Evolutionary conservation across 2,113 vertebrate species (phyloP).

Genomic region (Clarias gariepinus): DNA sequence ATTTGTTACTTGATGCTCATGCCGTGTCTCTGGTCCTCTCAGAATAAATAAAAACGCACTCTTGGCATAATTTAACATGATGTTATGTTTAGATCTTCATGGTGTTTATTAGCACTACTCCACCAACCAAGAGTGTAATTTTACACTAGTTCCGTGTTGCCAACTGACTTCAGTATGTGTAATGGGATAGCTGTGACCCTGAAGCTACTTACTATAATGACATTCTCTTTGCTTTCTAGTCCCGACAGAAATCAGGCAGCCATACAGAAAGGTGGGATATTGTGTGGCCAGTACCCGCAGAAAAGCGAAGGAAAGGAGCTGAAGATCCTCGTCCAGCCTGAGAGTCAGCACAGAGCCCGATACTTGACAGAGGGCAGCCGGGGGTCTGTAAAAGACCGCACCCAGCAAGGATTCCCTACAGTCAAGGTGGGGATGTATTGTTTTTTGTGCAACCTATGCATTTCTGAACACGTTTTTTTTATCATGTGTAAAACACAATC

Average conservation of each 20-base stretch:
- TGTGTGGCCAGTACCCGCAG: constrained; percentile 87
- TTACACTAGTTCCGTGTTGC: background rate
- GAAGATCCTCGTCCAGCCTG: constrained; percentile 94
- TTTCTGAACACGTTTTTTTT: background rate
- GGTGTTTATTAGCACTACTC: background rate
- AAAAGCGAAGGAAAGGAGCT: constrained; percentile 95
- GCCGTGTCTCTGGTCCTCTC: background rate
- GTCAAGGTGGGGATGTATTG: constrained; percentile 80
- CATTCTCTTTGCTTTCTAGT: constrained; percentile 61
- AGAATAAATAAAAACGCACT: background rate
- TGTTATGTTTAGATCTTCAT: constrained; percentile 19
- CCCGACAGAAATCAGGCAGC: constrained; percentile 64
- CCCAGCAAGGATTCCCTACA: constrained; percentile 95
- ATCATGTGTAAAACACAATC: too few species aligned
- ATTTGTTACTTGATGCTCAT: background rate
- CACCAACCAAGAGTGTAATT: constrained; percentile 19
- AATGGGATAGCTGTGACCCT: background rate
- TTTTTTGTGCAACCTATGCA: background rate
- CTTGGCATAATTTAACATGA: background rate
- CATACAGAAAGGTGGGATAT: constrained; percentile 81
- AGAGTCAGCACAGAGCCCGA: constrained; percentile 94
- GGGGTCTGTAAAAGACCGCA: constrained; percentile 95
- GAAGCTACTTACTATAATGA: constrained; percentile 14
- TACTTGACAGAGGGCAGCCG: constrained; percentile 98
- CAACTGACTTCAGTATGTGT: background rate